Base-by-base conservation (phyloP, 2,797 vertebrate genomes). In the Avahi laniger region DNA sequence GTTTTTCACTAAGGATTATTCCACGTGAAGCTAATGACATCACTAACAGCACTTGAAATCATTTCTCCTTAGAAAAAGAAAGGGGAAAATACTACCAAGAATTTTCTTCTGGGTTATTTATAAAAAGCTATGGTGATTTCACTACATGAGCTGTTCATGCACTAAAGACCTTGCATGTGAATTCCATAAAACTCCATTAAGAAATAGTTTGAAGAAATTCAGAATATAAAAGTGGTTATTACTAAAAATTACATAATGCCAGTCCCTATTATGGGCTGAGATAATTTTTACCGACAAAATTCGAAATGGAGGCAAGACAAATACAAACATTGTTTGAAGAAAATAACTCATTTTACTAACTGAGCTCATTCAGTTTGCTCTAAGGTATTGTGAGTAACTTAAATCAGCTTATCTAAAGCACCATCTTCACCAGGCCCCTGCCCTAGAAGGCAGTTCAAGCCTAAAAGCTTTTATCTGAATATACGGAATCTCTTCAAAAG, bases 401-500 rank as follows among this genome's bases (percentile, higher is more conserved):
- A 69, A 17, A 54, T 91, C 28, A 72, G 8, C 65, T 91, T 54
- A 4, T 63, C 50, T 48, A 76, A 0, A 2, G 11, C 2, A 35
- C 33, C 24, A 13, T 83, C 65, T 43, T 83, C 15, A 4, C 33
- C 18, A 50, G 50, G 7, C 11, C 41, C 24, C 14, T 0, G 1
- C 7, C 79, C 41, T 28, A 22, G 75, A 96, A 89, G 52, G 13
- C 26, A 50, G 41, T 82, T 92, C 50, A 88, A 76, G 30, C 41
- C 69, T 89, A 38, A 91, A 96, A 83, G 7, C 63, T 89, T 96
- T 91, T 79, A 73, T 92, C 33, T 5, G n/a, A 87, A 91, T 82
- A 61, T 13, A 54, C 4, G 48, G 41, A 89, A 76, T 95, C 35
- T 91, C 50, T 89, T 91, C 24, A 92, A 89, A 97, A 95, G n/a